Evolutionary conservation across 1,140 invertebrate genomes (phyloP).

Genomic region (Ostrea denselamellosa): DNA sequence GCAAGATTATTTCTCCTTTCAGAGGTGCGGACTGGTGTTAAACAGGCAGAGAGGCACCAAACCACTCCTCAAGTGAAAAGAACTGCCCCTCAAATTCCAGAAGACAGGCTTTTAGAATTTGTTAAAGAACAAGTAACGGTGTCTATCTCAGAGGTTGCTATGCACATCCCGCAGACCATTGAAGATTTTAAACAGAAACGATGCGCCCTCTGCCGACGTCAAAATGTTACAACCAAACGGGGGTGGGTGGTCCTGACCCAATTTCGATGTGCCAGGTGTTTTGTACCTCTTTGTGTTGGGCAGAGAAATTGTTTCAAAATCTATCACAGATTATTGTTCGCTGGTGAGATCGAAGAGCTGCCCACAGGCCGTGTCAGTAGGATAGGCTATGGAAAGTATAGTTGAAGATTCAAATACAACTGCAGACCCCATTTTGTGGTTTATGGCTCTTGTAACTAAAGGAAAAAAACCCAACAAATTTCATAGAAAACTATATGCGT

Average conservation of each 20-base stretch:
- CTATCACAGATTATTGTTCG: slow-evolving; percentile 41
- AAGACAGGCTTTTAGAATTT: background rate
- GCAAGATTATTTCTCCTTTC: slow-evolving; percentile 38
- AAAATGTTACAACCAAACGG: slow-evolving; percentile 43
- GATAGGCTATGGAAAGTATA: background rate
- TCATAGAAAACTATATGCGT: too few relatives aligned
- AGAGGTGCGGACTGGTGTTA: background rate
- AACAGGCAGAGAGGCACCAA: background rate
- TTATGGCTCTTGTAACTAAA: too few relatives aligned
- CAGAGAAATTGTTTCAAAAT: slow-evolving; percentile 49
- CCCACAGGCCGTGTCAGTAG: background rate
- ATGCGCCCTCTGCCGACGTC: slow-evolving; percentile 45
- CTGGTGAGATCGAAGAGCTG: background rate
- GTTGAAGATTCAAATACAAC: background rate
- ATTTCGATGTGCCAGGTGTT: slow-evolving; percentile 38
- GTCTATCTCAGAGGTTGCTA: background rate
- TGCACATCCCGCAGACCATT: slow-evolving; percentile 11
- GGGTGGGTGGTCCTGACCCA: slow-evolving; percentile 46
- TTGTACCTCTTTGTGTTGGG: slow-evolving; percentile 38
- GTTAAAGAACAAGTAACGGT: background rate
- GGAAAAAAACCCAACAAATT: too few relatives aligned
- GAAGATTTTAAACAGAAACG: slow-evolving; percentile 50
- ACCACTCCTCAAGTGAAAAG: background rate
- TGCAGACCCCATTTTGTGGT: background rate
- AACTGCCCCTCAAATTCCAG: background rate